Percentiles rank a stretch among this genome's conserved stretches.
Conservation (phyloP, 2,888 invertebrate species). For the Drymonia ruficornis region DNA sequence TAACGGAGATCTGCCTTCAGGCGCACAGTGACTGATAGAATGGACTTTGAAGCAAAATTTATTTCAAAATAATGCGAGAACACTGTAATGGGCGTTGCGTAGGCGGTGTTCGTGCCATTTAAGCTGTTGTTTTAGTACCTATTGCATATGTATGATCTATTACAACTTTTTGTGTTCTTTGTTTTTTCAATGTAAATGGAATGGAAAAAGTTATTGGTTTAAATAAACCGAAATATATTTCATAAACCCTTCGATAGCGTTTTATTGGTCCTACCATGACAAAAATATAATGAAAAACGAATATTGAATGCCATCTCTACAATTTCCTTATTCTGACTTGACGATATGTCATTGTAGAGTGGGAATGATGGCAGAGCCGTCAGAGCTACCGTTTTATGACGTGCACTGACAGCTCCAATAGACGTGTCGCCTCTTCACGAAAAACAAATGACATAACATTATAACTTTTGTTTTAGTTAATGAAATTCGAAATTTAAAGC, state of each 20-base stretch:
- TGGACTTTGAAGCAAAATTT: constrained; percentile 30
- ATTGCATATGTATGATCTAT: constrained; percentile 18
- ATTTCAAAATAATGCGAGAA: constrained; percentile 28
- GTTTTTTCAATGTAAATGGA: not conserved
- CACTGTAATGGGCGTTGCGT: constrained; percentile 27
- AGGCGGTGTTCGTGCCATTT: constrained; percentile 26
- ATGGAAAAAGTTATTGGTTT: not conserved
- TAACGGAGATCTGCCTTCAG: constrained; percentile 58
- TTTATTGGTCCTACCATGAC: no score
- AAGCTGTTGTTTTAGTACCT: constrained; percentile 24
- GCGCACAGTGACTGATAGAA: constrained; percentile 42
- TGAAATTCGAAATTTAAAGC: constrained; percentile 40
- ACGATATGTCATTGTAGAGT: constrained; percentile 54
- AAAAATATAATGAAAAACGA: not conserved
- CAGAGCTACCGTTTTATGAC: constrained; percentile 69
- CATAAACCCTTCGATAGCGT: no score
- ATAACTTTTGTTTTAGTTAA: constrained; percentile 29
- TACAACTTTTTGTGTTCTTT: constrained; percentile 2
- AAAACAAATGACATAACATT: constrained; percentile 29
- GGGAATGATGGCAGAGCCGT: constrained; percentile 56
- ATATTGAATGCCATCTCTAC: constrained; percentile 20
- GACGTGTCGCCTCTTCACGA: constrained; percentile 48
- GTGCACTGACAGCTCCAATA: constrained; percentile 67
- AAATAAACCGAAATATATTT: no score
- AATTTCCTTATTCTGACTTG: constrained; percentile 36